phyloP scores from a whole-genome alignment of 2,888 invertebrate species.

The Frankliniella fusca region DNA sequence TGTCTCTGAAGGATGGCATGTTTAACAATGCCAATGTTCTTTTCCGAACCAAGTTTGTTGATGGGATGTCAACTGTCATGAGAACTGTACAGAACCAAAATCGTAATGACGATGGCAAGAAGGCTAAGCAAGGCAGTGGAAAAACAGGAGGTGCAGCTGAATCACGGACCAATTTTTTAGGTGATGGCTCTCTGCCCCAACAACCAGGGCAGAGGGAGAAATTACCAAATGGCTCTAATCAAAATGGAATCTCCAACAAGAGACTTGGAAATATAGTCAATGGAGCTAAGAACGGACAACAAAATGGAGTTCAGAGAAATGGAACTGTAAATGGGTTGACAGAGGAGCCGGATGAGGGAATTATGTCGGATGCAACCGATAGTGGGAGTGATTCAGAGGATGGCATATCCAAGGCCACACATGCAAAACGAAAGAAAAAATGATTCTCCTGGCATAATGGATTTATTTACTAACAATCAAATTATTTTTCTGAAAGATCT shows the following conservation, averaged over 20 bases:
- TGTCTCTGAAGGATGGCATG: constrained; percentile 98
- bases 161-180: constrained; percentile 2
- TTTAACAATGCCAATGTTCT: constrained; percentile 98
- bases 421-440: too few species aligned
- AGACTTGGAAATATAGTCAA: too few species aligned
- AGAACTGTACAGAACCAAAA: constrained; percentile 52
- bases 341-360: not conserved
- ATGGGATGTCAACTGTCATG: constrained; percentile 87
- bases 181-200: not conserved
- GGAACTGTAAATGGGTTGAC: not conserved
- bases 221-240: too few species aligned
- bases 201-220: too few species aligned
- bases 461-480: too few species aligned
- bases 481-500: not conserved
- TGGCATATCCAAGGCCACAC: too few species aligned
- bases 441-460: too few species aligned
- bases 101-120: not conserved
- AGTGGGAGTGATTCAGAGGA: not conserved
- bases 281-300: not conserved
- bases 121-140: not conserved
- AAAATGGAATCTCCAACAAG: not conserved
- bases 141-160: not conserved
- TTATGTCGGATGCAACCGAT: not conserved
- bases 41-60: constrained; percentile 89
- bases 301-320: not conserved